Evolutionary conservation across 2,888 invertebrate species (phyloP).

Genomic region (Cyclophora punctaria): DNA sequence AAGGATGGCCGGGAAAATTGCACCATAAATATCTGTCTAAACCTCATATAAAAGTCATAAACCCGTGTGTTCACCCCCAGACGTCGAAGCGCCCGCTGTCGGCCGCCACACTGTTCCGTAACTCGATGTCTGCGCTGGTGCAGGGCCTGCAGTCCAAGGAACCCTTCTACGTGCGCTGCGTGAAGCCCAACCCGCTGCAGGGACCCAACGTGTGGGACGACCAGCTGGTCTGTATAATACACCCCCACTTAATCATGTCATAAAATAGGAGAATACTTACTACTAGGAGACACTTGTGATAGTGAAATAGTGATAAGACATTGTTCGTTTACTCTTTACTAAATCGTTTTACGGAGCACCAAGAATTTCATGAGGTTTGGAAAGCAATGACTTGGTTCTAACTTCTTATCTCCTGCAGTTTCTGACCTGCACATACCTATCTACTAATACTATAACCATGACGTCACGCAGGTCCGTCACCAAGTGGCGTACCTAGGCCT

Average conservation of each 20-base stretch:
- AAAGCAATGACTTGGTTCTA: no score
- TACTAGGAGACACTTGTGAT: no score
- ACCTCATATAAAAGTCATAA: no score
- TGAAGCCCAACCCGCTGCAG: constrained; percentile 97
- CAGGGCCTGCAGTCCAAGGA: constrained; percentile 92
- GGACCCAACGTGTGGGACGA: constrained; percentile 90
- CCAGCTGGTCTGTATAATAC: constrained; percentile 74
- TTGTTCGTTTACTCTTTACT: no score
- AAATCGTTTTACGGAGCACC: no score
- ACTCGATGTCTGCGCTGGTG: constrained; percentile 93
- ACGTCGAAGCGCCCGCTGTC: constrained; percentile 96
- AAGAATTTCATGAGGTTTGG: no score
- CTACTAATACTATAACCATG: no score
- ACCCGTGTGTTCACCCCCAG: constrained; percentile 51
- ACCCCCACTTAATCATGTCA: neutral
- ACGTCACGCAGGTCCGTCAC: constrained; percentile 67
- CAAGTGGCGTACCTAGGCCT: constrained; percentile 92
- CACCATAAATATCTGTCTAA: neutral
- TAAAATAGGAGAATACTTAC: no score
- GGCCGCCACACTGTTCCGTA: constrained; percentile 95
- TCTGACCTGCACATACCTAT: no score
- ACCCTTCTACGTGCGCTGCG: constrained; percentile 97
- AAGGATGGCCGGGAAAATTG: neutral
- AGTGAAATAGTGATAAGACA: no score
- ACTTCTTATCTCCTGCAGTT: no score